A percentile compares a stretch with the other conserved stretches of the same genome.
phyloP scores from a whole-genome alignment of 92 coral and sea anemone species.

The Heliopora coerulea region DNA sequence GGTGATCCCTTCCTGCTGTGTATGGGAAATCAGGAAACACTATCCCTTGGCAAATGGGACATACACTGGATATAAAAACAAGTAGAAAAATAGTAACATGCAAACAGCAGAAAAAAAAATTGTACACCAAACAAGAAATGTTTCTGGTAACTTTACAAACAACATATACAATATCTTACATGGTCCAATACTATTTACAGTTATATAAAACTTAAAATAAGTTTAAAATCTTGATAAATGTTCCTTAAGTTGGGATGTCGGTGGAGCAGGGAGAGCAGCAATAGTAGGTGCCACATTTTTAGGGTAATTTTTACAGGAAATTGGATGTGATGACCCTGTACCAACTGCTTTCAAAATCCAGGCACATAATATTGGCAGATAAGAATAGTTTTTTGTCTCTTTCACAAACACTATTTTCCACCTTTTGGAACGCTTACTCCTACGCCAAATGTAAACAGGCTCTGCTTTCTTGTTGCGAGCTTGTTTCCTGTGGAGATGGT shows the following conservation, averaged over 20 bases:
- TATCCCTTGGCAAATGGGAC: slow-evolving; percentile 39
- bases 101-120: not conserved
- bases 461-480: slow-evolving; percentile 16
- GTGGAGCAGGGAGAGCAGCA: slow-evolving; percentile 25
- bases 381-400: slow-evolving; percentile 7
- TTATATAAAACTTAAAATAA: not conserved
- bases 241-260: slow-evolving; percentile 25
- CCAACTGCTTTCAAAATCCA: slow-evolving; percentile 11
- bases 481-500: slow-evolving; percentile 39
- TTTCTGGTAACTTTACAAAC: too few relatives aligned
- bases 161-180: too few relatives aligned
- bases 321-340: not conserved
- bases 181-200: too few relatives aligned
- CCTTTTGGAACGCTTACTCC: slow-evolving; percentile 36
- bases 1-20: slow-evolving; percentile 50
- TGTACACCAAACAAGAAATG: not conserved
- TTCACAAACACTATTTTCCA: slow-evolving; percentile 36
- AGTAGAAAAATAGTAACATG: not conserved
- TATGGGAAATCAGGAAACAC: slow-evolving; percentile 39
- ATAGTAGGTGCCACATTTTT: slow-evolving; percentile 24
- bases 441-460: slow-evolving; percentile 12
- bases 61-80: slow-evolving; percentile 46
- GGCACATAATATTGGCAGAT: slow-evolving; percentile 40
- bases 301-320: slow-evolving; percentile 13
- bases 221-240: slow-evolving; percentile 33